Evolutionary conservation across 1,140 invertebrate genomes (phyloP), one percentile per base, ranked within the genome.

Genomic region (Trichonephila clavipes): DNA sequence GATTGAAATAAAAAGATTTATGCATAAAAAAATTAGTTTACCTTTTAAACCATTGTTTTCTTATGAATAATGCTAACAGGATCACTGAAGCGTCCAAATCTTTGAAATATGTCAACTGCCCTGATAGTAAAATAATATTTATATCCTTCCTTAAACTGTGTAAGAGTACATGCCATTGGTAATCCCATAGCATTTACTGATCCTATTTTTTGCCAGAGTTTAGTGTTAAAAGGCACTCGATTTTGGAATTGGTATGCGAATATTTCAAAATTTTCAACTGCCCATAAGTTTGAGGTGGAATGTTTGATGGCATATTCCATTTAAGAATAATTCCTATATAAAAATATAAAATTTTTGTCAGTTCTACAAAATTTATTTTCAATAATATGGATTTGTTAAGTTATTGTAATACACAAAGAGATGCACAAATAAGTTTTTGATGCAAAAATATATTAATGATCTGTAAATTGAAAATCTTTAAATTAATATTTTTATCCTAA

Each of bases 151-250:
- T 97, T 97, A 95, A 97, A 97, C 96, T 99, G 98, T 10, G 98
- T 99, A 19, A 99, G 96, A 0, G 98, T 99, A 95, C 98, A 99
- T 0, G 98, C 98, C 99, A 99, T 99, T 0, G 98, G 98, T 81
- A 99, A 95, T 18, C 98, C 97, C 94, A 99, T 96, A 12, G 98
- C 98, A 95, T 98, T 98, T 0, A 99, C 98, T 96, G 99, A 98
- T 18, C 98, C 98, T 87, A 99, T 98, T 97, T 98, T 98, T 94
- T 98, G 98, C 98, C 98, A 99, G 10, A 98, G 96, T 19, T 97
- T 96, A 14, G 96, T 95, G 44, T 97, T 96, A n/a, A 92, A 69
- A 64, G 95, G 94, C 69, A 95, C 94, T 62, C 96, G 96, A 81
- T 94, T 95, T 3, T 94, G 94, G 96, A 99, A 98, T 96, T 99